A percentile compares a stretch with the other conserved stretches of the same genome.
These are phyloP conservation scores for Crenichthys baileyi DNA, from an alignment of 2,797 vertebrate species.

Conservation along the genomic window DNA sequence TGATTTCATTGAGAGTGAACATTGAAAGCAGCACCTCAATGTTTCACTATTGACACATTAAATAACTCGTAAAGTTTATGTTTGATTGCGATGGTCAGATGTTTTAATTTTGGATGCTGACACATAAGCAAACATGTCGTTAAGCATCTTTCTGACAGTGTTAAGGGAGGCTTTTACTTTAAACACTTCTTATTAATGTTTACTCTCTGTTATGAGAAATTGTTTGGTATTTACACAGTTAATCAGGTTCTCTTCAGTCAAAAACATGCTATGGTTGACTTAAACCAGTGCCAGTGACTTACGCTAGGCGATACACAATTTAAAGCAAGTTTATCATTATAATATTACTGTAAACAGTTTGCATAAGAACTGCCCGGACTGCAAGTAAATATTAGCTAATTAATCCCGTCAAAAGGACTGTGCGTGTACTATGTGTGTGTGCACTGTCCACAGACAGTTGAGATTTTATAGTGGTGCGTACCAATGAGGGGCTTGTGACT, in stretches of 20 bases:
- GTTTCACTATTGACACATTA: slow-evolving; percentile 14
- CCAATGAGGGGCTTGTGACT: too few relatives aligned
- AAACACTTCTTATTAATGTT: slow-evolving; percentile 4
- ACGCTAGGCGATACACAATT: neutral
- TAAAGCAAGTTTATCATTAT: neutral
- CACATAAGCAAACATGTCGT: neutral
- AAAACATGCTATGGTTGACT: neutral
- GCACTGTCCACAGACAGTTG: too few relatives aligned
- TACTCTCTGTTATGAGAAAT: slow-evolving; percentile 6
- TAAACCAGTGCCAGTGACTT: neutral
- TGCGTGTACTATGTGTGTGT: too few relatives aligned
- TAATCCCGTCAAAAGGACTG: too few relatives aligned
- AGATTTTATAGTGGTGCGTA: too few relatives aligned
- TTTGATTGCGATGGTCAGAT: neutral
- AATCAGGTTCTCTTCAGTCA: neutral
- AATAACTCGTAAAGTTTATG: slow-evolving; percentile 23
- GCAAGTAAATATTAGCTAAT: neutral
- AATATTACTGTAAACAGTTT: neutral
- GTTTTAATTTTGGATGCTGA: slow-evolving; percentile 18
- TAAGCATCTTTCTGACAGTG: slow-evolving; percentile 7
- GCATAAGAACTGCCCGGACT: neutral
- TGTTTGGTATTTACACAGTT: neutral
- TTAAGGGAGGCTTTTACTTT: neutral
- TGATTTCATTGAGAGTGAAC: slow-evolving; percentile 15
- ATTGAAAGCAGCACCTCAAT: neutral